A percentile compares a stretch with the other conserved stretches of the same genome.
phyloP scores from a whole-genome alignment of 2,888 invertebrate species.

The Megaustenia siamemsis region DNA sequence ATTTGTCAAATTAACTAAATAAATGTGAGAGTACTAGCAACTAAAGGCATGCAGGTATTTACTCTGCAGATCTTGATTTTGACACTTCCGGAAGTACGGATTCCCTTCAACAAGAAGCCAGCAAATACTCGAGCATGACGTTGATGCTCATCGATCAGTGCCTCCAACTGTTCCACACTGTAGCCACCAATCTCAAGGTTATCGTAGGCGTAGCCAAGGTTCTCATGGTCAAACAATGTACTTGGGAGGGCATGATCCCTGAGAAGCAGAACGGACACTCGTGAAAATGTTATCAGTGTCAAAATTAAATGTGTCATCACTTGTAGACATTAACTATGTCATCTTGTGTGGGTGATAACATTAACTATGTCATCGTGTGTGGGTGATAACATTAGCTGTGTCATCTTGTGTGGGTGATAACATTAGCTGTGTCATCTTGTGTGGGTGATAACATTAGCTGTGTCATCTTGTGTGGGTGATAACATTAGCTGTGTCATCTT shows the following conservation, averaged over 20 bases:
- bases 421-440: too few relatives aligned
- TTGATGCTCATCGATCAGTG: slow-evolving; percentile 47
- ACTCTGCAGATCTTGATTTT: slow-evolving; percentile 51
- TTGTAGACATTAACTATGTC: too few relatives aligned
- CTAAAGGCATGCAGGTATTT: too few relatives aligned
- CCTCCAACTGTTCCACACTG: slow-evolving; percentile 60
- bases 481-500: too few relatives aligned
- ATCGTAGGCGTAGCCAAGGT: slow-evolving; percentile 59
- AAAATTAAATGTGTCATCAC: not conserved
- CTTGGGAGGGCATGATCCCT: slow-evolving; percentile 53
- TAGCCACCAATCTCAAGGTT: slow-evolving; percentile 60
- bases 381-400: too few relatives aligned
- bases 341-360: too few relatives aligned
- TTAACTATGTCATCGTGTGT: too few relatives aligned
- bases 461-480: too few relatives aligned
- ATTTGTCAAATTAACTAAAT: too few relatives aligned
- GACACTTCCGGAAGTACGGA: slow-evolving; percentile 59
- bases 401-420: too few relatives aligned
- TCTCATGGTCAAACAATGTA: slow-evolving; percentile 57
- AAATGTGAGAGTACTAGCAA: too few relatives aligned
- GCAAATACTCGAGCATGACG: slow-evolving; percentile 57
- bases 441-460: too few relatives aligned
- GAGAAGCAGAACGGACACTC: not conserved
- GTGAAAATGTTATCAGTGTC: not conserved
- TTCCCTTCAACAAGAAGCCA: slow-evolving; percentile 58